Base-by-base conservation (phyloP, 2,888 invertebrate genomes). In the Bellardia bayeri region DNA sequence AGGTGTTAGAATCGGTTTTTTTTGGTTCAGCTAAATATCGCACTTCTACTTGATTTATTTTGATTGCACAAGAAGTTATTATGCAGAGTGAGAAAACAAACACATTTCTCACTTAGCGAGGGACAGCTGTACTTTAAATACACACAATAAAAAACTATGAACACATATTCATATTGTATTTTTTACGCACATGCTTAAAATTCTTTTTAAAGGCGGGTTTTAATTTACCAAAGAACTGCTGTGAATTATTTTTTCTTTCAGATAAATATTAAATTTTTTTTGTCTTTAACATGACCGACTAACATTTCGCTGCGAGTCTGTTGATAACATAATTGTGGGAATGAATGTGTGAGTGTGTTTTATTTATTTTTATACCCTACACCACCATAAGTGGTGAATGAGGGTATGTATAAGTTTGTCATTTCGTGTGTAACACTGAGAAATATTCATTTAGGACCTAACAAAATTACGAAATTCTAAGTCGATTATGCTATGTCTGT, bases 291-390 rank as follows among this genome's bases (percentile, higher is more conserved):
- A 61, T 51, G 63, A 23, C 54, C 40, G 64, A 63, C 51, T n/a
- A 33, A 56, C 16, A 16, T 54, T 40, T 71, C 45, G 33, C 16
- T 42, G 7, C 33, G 6, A 58, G 2, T n/a, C 7, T 37, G 5
- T 16, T 54, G n/a, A 51, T 11, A 30, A 13, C 6, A 54, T 11
- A 56, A 71, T 71, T 54, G 37, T 71, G 16, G 37, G 33, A 30
- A 13, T 45, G 11, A 7, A 13, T 30, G 64, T 56, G 14, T 40
- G 6, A 33, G 30, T 42, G 51, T 33, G 51, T 33, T 23, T 54
- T 13, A 76, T 78, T 66, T 51, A 40, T 66, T 23, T 68, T 56
- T 45, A 79, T n/a, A n/a, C n/a, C n/a, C n/a, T n/a, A n/a, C n/a
- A n/a, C n/a, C n/a, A n/a, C n/a, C n/a, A n/a, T n/a, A 23, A 23